Conservation (phyloP, 2,797 vertebrate species). For the Geotrypetes seraphini region DNA sequence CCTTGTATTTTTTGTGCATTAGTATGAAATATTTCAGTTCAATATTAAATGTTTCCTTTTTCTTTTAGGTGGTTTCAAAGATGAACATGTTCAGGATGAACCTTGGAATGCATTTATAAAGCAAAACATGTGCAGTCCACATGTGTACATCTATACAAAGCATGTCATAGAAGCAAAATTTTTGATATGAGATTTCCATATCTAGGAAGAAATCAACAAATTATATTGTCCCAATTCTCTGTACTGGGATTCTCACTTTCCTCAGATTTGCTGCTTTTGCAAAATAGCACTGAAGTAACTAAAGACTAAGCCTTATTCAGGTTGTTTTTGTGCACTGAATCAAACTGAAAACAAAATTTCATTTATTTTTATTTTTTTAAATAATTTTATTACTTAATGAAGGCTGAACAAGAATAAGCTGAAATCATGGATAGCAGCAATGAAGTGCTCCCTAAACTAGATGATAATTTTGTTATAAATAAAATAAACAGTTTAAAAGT, state of each 20-base stretch:
- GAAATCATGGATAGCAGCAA: conserved; percentile 29
- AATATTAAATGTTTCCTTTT: too few species aligned
- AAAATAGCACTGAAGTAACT: not conserved
- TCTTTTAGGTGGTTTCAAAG: too few species aligned
- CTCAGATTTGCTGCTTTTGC: conserved; percentile 8
- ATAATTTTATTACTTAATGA: conserved; percentile 23
- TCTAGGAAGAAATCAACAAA: conserved; percentile 1
- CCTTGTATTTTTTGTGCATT: too few species aligned
- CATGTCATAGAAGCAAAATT: not conserved
- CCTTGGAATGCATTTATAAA: too few species aligned
- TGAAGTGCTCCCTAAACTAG: conserved; percentile 21
- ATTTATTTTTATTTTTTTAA: conserved; percentile 18
- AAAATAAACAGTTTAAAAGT: conserved; percentile 40
- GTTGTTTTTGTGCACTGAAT: conserved; percentile 10
- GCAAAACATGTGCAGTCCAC: too few species aligned
- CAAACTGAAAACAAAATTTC: conserved; percentile 11
- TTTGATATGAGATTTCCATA: conserved; percentile 11
- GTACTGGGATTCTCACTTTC: not conserved
- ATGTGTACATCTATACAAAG: conserved; percentile 4
- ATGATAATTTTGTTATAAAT: conserved; percentile 26
- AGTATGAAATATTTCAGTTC: too few species aligned
- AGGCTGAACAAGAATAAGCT: conserved; percentile 12
- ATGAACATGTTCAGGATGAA: too few species aligned
- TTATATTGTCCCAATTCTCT: conserved; percentile 12
- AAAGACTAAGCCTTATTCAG: not conserved